These are phyloP conservation scores for Tenualosa ilisha DNA, from an alignment of 2,797 vertebrate genomes.

Conservation along the genomic window DNA sequence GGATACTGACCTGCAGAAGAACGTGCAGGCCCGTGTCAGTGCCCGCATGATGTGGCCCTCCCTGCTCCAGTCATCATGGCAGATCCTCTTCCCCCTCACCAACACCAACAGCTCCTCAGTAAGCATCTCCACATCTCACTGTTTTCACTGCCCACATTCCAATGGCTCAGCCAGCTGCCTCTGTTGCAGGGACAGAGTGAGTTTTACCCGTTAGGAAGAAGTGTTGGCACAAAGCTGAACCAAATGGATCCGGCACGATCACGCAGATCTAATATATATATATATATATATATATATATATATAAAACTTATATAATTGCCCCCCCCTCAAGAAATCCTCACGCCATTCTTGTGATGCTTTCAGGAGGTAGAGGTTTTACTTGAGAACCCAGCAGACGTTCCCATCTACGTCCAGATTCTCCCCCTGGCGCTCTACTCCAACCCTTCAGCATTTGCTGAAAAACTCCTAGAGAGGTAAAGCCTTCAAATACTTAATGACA, in stretches of 20 bases:
- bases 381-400: constrained; percentile 93
- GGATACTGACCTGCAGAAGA: constrained; percentile 96
- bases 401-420: constrained; percentile 90
- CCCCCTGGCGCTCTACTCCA: constrained; percentile 89
- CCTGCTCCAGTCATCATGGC: constrained; percentile 81
- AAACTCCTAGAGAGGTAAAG: constrained; percentile 85
- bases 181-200: neutral
- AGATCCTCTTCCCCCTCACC: constrained; percentile 89
- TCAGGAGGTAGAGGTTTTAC: constrained; percentile 90
- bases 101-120: constrained; percentile 95
- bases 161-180: neutral
- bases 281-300: too few relatives aligned
- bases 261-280: neutral
- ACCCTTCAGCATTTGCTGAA: constrained; percentile 84
- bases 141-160: neutral
- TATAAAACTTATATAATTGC: too few relatives aligned
- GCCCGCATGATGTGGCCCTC: constrained; percentile 93
- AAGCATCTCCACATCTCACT: constrained; percentile 66
- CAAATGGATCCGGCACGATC: neutral
- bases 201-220: neutral
- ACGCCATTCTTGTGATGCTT: constrained; percentile 23
- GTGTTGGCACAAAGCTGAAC: neutral
- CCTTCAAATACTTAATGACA: too few relatives aligned
- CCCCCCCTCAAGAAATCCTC: neutral
- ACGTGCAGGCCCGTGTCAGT: constrained; percentile 85